These are phyloP conservation scores for Verasper variegatus DNA, from an alignment of 2,113 vertebrate species.

Conservation along the genomic window DNA sequence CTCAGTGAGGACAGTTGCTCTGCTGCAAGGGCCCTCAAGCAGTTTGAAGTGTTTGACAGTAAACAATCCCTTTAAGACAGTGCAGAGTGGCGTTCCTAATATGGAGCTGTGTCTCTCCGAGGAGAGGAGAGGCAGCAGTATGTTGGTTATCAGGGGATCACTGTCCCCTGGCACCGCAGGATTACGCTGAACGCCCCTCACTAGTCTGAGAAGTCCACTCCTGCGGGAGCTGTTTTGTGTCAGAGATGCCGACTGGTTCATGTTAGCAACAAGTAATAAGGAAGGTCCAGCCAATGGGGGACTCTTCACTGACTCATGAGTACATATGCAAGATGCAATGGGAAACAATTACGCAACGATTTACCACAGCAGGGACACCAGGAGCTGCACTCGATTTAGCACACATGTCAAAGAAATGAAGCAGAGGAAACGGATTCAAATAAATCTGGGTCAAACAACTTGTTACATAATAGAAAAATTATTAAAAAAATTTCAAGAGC, in stretches of 20 bases:
- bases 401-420: too few relatives aligned
- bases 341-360: constrained; percentile 5
- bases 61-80: constrained; percentile 56
- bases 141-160: constrained; percentile 19
- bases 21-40: constrained; percentile 48
- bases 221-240: constrained; percentile 28
- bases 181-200: constrained; percentile 26
- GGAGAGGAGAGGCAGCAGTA: constrained; percentile 18
- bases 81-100: constrained; percentile 62
- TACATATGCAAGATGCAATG: constrained; percentile 8
- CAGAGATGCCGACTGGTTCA: constrained; percentile 4
- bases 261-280: constrained; percentile 19
- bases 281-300: constrained; percentile 18
- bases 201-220: background rate
- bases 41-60: constrained; percentile 57
- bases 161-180: constrained; percentile 25
- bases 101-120: constrained; percentile 66
- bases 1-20: constrained; percentile 32
- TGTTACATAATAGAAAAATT: background rate
- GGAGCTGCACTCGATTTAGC: background rate
- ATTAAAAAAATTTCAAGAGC: too few relatives aligned
- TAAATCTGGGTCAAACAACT: background rate
- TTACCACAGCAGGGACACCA: background rate
- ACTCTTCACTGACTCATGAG: constrained; percentile 1
- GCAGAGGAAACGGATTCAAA: background rate